Evolutionary conservation across 2,113 vertebrate species (phyloP).

Genomic region (Forbesichthys agassizii): DNA sequence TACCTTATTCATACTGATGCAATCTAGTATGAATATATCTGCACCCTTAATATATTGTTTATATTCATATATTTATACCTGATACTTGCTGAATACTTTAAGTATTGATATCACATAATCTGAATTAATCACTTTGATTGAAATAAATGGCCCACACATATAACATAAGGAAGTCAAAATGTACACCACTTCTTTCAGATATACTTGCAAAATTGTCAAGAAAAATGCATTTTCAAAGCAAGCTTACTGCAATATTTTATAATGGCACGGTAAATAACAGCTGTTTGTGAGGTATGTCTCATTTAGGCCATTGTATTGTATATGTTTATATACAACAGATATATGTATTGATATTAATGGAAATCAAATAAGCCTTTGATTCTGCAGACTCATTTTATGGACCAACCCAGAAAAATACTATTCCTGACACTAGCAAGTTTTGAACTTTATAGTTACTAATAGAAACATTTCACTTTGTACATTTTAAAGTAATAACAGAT

Average conservation of each 20-base stretch:
- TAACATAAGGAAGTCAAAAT: slow-evolving; percentile 36
- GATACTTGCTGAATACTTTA: no score
- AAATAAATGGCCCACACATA: slow-evolving; percentile 44
- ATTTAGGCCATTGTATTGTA: slow-evolving; percentile 11
- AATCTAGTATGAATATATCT: slow-evolving; percentile 29
- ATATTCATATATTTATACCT: no score
- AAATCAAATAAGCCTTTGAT: slow-evolving; percentile 27
- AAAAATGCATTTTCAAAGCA: slow-evolving; percentile 39
- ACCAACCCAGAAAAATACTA: slow-evolving; percentile 3
- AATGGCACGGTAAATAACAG: slow-evolving; percentile 28
- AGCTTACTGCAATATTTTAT: slow-evolving; percentile 17
- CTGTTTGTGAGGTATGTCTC: slow-evolving; percentile 14
- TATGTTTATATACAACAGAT: slow-evolving; percentile 9
- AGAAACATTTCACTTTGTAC: no score
- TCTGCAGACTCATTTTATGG: slow-evolving; percentile 20
- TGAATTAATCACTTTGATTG: background rate
- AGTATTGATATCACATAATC: no score
- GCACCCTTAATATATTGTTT: slow-evolving; percentile 15
- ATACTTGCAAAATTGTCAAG: slow-evolving; percentile 59
- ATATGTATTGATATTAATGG: slow-evolving; percentile 7
- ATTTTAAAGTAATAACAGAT: slow-evolving; percentile 1
- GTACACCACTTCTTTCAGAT: slow-evolving; percentile 20
- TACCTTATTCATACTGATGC: slow-evolving; percentile 34
- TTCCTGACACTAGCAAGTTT: no score
- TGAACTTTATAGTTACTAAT: no score